Evolutionary conservation across 2,113 vertebrate species (phyloP), one percentile per base, ranked within the genome.

Genomic region (Anthoscopus minutus): DNA sequence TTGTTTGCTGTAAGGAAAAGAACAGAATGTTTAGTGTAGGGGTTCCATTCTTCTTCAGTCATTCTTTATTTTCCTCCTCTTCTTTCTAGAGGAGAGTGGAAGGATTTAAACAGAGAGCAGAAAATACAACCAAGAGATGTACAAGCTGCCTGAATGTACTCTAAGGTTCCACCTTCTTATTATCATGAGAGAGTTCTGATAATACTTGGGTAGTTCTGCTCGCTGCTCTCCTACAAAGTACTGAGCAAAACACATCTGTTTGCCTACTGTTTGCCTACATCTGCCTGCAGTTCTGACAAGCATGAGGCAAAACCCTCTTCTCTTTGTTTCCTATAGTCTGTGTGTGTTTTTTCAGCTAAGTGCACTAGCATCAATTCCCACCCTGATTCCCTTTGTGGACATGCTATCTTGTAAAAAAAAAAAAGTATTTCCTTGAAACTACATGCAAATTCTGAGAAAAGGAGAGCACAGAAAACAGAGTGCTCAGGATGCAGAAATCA

Each of bases 401-500:
- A 66, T 10, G 27, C 24, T 58, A 35, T 24, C 23, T 31, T 28
- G 20, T 15, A 40, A 61, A 62, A 69, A 66, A 54, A 54, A 45
- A 15, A 54, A 54, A 45, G 13, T 5, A 33, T 7, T 47, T 8
- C 19, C 35, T 42, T 2, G 2, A 87, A 89, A 86, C 40, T 12
- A 56, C 57, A 81, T 2, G 27, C 50, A 57, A 42, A 73, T 25
- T 58, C 51, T 42, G 28, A 93, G 44, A 74, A 85, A 81, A 74
- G 13, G 11, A 62, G 56, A 87, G 79, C 48, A 50, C 44, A 88
- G 12, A 62, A 62, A 81, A n/a, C 51, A 71, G 62, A 89, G 33
- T 5, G 13, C 13, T 64, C 44, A 33, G 30, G 38, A 88, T 27
- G 31, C 0, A 0, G 40, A 71, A 85, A 88, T 58, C 4, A 4